Evolutionary conservation across 1,140 invertebrate species (phyloP).

Genomic region (Calliphora vicina): DNA sequence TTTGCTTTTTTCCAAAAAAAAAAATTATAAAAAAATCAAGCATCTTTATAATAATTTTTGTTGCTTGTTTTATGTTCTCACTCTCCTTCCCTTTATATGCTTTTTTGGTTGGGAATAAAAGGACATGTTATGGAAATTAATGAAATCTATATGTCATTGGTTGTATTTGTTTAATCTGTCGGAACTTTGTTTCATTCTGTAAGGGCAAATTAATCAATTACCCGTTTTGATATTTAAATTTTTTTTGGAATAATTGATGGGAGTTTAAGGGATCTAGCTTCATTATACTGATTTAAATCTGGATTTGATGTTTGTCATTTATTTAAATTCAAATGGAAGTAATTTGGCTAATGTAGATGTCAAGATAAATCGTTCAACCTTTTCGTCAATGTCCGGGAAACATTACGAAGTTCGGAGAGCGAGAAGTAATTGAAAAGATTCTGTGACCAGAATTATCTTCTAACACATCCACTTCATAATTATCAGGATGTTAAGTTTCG

Average conservation of each 20-base stretch:
- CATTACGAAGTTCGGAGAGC: too few relatives aligned
- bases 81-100: background rate
- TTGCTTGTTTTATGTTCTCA: background rate
- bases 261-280: background rate
- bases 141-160: background rate
- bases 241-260: background rate
- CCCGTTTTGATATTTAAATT: background rate
- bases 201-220: background rate
- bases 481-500: too few relatives aligned
- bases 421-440: too few relatives aligned
- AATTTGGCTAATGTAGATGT: too few relatives aligned
- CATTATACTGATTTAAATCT: too few relatives aligned
- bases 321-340: too few relatives aligned
- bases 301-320: too few relatives aligned
- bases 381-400: too few relatives aligned
- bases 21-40: background rate
- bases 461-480: too few relatives aligned
- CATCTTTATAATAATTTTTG: slow-evolving; percentile 45
- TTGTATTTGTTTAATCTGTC: background rate
- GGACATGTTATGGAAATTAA: slow-evolving; percentile 9
- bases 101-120: background rate
- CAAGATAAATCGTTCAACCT: too few relatives aligned
- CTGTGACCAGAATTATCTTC: too few relatives aligned
- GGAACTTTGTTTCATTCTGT: background rate
- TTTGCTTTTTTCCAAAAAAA: slow-evolving; percentile 21